These are phyloP conservation scores for Thaleichthys pacificus DNA, from an alignment of 2,797 vertebrate genomes.

Conservation along the genomic window DNA sequence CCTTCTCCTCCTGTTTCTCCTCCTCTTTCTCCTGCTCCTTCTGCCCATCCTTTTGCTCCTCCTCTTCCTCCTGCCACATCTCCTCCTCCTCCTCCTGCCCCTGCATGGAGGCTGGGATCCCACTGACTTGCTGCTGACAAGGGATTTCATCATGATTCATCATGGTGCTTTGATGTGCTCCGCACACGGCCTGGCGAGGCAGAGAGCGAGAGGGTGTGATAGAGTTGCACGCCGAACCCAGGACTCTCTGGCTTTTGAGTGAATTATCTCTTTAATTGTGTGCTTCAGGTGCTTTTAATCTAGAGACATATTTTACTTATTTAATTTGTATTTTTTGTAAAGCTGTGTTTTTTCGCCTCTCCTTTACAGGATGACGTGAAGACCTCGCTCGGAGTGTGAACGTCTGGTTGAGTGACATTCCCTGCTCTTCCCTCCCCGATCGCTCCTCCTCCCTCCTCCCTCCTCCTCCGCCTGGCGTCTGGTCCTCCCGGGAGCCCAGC, in stretches of 20 bases:
- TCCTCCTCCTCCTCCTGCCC: background rate
- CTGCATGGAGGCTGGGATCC: constrained; percentile 7
- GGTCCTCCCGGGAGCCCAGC: constrained; percentile 31
- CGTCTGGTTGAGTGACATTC: constrained; percentile 39
- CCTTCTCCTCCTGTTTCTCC: background rate
- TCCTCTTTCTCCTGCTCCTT: background rate
- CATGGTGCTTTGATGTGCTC: background rate
- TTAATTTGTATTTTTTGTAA: background rate
- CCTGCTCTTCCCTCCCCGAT: constrained; percentile 34
- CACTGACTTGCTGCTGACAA: background rate
- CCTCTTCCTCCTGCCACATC: too few relatives aligned
- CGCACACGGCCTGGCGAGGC: background rate
- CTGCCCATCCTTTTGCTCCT: too few relatives aligned
- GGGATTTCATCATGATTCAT: background rate
- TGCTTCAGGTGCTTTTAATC: background rate
- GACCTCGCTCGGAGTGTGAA: constrained; percentile 50
- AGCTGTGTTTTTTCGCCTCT: constrained; percentile 44
- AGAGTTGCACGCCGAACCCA: background rate
- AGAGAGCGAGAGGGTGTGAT: background rate
- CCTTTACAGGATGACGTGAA: constrained; percentile 93
- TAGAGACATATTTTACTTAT: background rate
- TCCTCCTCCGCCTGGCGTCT: background rate
- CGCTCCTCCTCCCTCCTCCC: constrained; percentile 25
- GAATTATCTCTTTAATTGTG: background rate
- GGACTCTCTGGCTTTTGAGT: background rate